These are phyloP conservation scores for Grammomys surdaster DNA, from an alignment of 2,113 vertebrate genomes.

Conservation along the genomic window DNA sequence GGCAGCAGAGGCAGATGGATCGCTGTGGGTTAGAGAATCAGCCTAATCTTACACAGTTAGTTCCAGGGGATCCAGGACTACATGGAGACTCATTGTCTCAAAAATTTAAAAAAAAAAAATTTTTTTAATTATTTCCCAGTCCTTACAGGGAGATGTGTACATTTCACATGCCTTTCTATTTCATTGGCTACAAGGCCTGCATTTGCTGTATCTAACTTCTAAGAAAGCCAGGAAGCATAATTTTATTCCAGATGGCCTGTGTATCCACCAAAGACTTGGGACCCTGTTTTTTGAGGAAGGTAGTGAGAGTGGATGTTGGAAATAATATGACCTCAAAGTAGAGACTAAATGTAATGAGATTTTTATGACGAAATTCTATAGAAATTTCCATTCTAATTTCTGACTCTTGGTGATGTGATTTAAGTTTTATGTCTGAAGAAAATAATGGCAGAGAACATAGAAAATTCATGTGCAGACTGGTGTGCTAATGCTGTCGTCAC, in stretches of 20 bases:
- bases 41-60: not conserved
- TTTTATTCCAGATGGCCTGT: not conserved
- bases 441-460: not conserved
- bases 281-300: not conserved
- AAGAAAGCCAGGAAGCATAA: not conserved
- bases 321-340: conserved; percentile 24
- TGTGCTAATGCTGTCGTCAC: not conserved
- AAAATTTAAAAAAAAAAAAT: not conserved
- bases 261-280: not conserved
- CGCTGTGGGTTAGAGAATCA: not conserved
- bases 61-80: not conserved
- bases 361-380: conserved; percentile 13
- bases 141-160: not conserved
- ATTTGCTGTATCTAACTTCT: not conserved
- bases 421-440: not conserved
- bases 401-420: not conserved
- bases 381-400: not conserved
- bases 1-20: not conserved
- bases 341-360: not conserved
- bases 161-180: not conserved
- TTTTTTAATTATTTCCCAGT: not conserved
- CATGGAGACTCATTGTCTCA: not conserved
- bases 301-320: not conserved
- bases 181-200: not conserved
- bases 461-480: not conserved